Evolutionary conservation across 1,140 invertebrate genomes (phyloP), one percentile per base, ranked within the genome.

Genomic region (Trinorchestia longiramus): DNA sequence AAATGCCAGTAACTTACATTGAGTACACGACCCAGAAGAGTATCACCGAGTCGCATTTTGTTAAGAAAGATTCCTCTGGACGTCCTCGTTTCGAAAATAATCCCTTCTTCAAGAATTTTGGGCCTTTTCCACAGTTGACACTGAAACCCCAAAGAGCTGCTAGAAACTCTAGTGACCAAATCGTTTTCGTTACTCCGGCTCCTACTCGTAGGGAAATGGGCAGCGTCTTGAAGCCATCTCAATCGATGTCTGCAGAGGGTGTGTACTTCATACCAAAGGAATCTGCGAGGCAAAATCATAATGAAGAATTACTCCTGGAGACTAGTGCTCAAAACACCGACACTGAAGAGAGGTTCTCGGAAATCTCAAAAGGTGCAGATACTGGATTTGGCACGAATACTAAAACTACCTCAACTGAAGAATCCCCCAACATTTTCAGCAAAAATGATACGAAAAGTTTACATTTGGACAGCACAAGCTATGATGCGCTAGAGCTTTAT

Each of bases 91-190:
- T 94, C 43, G 92, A 94, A 47, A 42, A 47, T 43, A 94, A 94
- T 94, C 92, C 92, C 0, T 94, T 94, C 40, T 94, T 94, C 92
- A 47, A 47, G 92, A 94, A 94, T 47, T 94, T 94, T 40, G 92
- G 92, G 41, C 92, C 92, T 8, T 94, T 94, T 44, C 92, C 92
- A n/a, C 92, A 44, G 36, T 94, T 45, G 88, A 15, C 42, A 43
- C 41, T 43, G 43, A 43, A 43, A 90, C 42, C 8, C 28, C 4
- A 90, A 41, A 41, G 23, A 19, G 43, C 23, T 42, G 43, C 88
- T 43, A 11, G 17, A 47, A 43, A 43, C 6, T 40, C 44, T 11
- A 45, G 44, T 45, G 44, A 94, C 36, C 28, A 15, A n/a, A 40
- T 94, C 6, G 92, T 94, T 42, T 45, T n/a, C 44, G 92, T 94